These are phyloP conservation scores for Catonia carolina DNA, from an alignment of 2,888 invertebrate species.

Conservation along the genomic window DNA sequence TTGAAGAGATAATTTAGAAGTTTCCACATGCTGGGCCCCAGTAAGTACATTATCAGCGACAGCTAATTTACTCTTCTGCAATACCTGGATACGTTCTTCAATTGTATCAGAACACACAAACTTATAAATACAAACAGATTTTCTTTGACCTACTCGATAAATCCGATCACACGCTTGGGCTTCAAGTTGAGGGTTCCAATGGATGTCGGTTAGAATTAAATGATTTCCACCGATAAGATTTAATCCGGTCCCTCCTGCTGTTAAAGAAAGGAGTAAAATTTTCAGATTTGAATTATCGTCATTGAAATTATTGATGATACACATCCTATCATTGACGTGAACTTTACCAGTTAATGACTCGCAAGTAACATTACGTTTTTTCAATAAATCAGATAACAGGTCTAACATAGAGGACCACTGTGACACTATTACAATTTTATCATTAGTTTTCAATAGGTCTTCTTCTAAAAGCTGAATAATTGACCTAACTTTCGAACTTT, in stretches of 20 bases:
- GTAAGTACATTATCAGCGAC: constrained; percentile 73
- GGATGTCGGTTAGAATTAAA: constrained; percentile 80
- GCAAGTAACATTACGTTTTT: constrained; percentile 47
- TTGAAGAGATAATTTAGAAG: constrained; percentile 67
- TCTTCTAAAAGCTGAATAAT: constrained; percentile 52
- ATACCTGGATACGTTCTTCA: constrained; percentile 72
- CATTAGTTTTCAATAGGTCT: constrained; percentile 46
- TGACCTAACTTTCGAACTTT: constrained; percentile 59
- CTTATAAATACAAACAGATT: constrained; percentile 73
- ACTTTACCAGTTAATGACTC: constrained; percentile 70
- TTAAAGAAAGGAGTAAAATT: constrained; percentile 77
- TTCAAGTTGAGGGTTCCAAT: constrained; percentile 97
- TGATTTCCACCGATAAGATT: constrained; percentile 92
- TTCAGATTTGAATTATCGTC: constrained; percentile 38
- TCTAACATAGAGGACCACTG: constrained; percentile 85
- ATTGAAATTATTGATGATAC: constrained; percentile 66
- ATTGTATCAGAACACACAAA: constrained; percentile 80
- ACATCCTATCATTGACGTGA: constrained; percentile 61
- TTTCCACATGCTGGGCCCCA: constrained; percentile 54
- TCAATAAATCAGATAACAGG: constrained; percentile 61
- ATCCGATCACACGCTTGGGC: constrained; percentile 91
- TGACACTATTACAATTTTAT: constrained; percentile 81
- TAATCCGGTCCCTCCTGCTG: constrained; percentile 91
- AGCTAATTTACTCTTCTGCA: constrained; percentile 73
- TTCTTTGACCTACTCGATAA: constrained; percentile 83